These are phyloP conservation scores for Solen grandis DNA, from an alignment of 1,140 invertebrate species.

Conservation along the genomic window DNA sequence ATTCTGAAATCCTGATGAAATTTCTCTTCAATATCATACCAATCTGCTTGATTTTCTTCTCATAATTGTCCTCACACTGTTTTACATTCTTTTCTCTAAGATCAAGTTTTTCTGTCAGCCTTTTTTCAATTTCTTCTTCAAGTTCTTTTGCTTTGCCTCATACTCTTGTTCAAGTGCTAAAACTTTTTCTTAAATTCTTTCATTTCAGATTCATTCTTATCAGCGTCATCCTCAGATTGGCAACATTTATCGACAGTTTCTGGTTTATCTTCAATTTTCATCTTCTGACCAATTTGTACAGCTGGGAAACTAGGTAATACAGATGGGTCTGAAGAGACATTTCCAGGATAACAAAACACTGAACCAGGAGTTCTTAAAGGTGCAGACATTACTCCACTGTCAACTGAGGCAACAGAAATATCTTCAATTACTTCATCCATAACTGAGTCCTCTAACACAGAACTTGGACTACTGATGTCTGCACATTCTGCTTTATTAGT, in stretches of 20 bases:
- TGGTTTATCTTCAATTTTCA: too few species aligned
- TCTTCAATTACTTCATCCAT: not conserved
- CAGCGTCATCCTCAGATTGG: too few species aligned
- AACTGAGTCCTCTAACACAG: too few species aligned
- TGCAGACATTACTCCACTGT: conserved; percentile 30
- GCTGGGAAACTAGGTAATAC: too few species aligned
- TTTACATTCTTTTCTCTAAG: conserved; percentile 26
- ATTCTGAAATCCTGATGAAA: conserved; percentile 53
- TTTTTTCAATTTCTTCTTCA: conserved; percentile 34
- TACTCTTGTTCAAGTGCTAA: not conserved
- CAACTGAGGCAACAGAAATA: conserved; percentile 14
- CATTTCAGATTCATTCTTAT: too few species aligned
- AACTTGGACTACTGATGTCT: not conserved
- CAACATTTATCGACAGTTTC: too few species aligned
- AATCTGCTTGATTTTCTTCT: conserved; percentile 48
- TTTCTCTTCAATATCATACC: conserved; percentile 65
- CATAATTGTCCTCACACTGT: conserved; percentile 32
- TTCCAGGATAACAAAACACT: too few species aligned
- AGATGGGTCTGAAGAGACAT: too few species aligned
- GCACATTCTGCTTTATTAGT: not conserved
- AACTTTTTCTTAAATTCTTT: conserved; percentile 28
- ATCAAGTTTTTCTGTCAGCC: conserved; percentile 18
- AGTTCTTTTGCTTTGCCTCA: conserved; percentile 10
- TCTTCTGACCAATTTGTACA: too few species aligned
- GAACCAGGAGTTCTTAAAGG: not conserved